These are phyloP conservation scores for Gibbula magus DNA, from an alignment of 2,888 invertebrate species.

Conservation along the genomic window DNA sequence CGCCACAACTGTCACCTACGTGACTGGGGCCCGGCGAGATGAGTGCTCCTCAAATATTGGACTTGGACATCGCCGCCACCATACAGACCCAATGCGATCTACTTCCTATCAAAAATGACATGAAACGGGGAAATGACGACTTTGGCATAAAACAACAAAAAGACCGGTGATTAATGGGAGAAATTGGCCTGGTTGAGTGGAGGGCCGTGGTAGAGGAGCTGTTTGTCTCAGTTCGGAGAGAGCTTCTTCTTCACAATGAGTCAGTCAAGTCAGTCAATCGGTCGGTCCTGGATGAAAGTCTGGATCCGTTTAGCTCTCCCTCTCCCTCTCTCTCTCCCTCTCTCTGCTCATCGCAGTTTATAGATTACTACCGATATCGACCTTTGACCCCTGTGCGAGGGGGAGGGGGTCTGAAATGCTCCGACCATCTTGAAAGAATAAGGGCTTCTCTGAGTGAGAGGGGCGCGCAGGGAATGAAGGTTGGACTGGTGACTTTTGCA, in stretches of 20 bases:
- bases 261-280: not conserved
- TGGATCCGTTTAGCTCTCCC: not conserved
- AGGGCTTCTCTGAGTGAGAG: not conserved
- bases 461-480: not conserved
- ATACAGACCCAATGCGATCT: slow-evolving; percentile 17
- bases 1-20: slow-evolving; percentile 23
- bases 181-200: not conserved
- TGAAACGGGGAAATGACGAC: slow-evolving; percentile 22
- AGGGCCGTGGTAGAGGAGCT: not conserved
- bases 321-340: not conserved
- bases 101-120: slow-evolving; percentile 27
- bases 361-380: not conserved
- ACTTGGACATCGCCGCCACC: not conserved
- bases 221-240: not conserved
- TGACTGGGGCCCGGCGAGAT: slow-evolving; percentile 5
- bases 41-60: slow-evolving; percentile 29
- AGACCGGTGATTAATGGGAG: slow-evolving; percentile 21
- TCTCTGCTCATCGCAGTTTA: slow-evolving; percentile 2
- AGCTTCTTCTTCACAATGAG: slow-evolving; percentile 18
- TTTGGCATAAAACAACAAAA: slow-evolving; percentile 30
- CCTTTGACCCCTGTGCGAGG: not conserved
- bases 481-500: not conserved
- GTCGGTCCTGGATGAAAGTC: not conserved
- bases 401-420: not conserved
- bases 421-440: slow-evolving; percentile 6